Conservation (phyloP, 2,797 vertebrate species). For the Gambelia wislizenii region DNA sequence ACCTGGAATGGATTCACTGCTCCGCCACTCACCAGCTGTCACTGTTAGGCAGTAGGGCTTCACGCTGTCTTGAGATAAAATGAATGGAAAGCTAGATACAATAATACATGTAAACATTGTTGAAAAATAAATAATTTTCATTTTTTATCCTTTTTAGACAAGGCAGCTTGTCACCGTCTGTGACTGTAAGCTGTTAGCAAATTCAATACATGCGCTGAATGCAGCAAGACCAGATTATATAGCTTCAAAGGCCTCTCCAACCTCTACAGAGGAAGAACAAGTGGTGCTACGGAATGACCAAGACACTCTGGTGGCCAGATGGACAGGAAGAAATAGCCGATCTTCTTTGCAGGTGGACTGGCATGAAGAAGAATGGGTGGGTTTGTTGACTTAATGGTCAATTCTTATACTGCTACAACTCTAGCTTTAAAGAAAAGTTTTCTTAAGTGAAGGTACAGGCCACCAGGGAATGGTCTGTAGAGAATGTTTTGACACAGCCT, state of each 20-base stretch:
- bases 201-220: constrained; percentile 93
- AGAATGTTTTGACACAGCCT: background rate
- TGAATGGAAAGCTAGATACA: background rate
- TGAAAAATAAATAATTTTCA: background rate
- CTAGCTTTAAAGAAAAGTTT: background rate
- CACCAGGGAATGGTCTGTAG: background rate
- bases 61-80: constrained; percentile 9
- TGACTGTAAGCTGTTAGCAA: constrained; percentile 94
- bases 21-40: too few relatives aligned
- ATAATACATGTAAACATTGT: background rate
- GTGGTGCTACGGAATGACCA: constrained; percentile 97
- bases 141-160: constrained; percentile 81
- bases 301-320: constrained; percentile 94
- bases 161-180: constrained; percentile 95
- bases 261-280: constrained; percentile 91
- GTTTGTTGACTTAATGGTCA: constrained; percentile 56
- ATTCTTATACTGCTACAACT: background rate
- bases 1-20: too few relatives aligned
- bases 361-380: constrained; percentile 97
- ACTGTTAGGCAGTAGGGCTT: background rate
- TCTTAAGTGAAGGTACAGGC: background rate
- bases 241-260: constrained; percentile 94
- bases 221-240: constrained; percentile 96
- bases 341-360: constrained; percentile 93
- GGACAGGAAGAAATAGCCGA: constrained; percentile 91